Evolutionary conservation across 2,888 invertebrate species (phyloP).

Genomic region (Mythimna ferrago): DNA sequence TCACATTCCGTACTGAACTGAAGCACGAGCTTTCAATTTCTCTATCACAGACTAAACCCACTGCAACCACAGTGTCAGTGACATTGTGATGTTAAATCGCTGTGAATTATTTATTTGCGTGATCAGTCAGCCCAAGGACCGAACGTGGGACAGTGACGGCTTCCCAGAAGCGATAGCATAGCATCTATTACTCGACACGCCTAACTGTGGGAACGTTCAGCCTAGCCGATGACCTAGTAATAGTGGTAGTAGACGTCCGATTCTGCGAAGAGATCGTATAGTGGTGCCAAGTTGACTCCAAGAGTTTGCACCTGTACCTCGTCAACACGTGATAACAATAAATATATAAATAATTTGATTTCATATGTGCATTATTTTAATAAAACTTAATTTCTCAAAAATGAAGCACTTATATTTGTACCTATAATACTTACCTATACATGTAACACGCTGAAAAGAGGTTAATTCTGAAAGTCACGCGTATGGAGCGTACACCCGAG

Average conservation of each 20-base stretch:
- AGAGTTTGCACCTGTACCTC: neutral
- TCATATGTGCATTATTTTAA: neutral
- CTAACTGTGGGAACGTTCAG: slow-evolving; percentile 46
- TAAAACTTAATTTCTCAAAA: neutral
- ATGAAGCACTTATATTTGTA: neutral
- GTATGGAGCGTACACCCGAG: neutral
- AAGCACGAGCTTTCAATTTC: neutral
- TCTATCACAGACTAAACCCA: slow-evolving; percentile 8
- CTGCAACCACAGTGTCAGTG: slow-evolving; percentile 3
- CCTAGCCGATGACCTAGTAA: slow-evolving; percentile 10
- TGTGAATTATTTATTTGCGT: slow-evolving; percentile 59
- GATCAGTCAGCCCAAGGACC: slow-evolving; percentile 59
- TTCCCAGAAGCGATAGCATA: slow-evolving; percentile 59
- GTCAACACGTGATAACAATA: neutral
- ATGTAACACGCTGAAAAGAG: neutral
- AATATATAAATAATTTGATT: neutral
- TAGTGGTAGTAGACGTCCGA: neutral
- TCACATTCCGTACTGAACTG: neutral
- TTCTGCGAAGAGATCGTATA: neutral
- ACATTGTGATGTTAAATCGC: slow-evolving; percentile 24
- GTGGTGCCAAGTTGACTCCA: neutral
- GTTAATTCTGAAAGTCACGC: neutral
- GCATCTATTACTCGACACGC: slow-evolving; percentile 39
- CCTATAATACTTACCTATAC: neutral
- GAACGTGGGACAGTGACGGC: slow-evolving; percentile 53